phyloP scores from a whole-genome alignment of 2,797 vertebrate genomes.

The Setipinna tenuifilis region DNA sequence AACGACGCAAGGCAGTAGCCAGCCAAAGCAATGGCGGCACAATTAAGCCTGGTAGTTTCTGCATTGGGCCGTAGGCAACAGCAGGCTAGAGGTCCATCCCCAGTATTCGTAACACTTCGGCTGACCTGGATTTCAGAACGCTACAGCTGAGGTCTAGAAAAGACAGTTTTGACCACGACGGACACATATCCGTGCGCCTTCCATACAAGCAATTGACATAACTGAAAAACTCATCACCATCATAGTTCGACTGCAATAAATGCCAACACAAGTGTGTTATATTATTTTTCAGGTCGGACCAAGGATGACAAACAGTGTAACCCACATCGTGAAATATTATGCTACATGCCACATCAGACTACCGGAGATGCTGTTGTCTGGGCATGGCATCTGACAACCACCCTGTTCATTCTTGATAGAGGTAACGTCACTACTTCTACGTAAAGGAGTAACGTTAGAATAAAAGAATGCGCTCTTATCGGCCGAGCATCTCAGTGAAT shows the following conservation, averaged over 20 bases:
- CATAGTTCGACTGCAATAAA: neutral
- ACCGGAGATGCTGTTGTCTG: neutral
- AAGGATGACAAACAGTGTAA: neutral
- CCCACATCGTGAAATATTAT: neutral
- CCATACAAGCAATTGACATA: neutral
- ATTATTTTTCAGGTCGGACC: neutral
- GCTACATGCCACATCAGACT: neutral
- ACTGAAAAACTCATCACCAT: neutral
- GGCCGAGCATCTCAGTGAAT: neutral
- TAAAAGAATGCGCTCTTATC: neutral
- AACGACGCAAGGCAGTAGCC: neutral
- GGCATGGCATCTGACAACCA: neutral
- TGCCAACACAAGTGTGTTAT: neutral
- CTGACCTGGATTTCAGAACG: constrained; percentile 10
- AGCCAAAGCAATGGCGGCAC: constrained; percentile 6
- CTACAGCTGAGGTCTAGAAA: neutral
- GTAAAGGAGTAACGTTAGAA: neutral
- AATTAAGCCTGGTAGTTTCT: neutral
- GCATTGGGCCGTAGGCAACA: neutral
- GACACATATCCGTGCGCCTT: neutral
- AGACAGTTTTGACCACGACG: neutral
- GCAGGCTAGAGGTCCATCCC: neutral
- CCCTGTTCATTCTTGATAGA: neutral
- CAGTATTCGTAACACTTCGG: neutral
- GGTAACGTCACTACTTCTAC: neutral